Base-by-base conservation (phyloP, 2,888 invertebrate species). In the Zaprionus obscuricornis region DNA sequence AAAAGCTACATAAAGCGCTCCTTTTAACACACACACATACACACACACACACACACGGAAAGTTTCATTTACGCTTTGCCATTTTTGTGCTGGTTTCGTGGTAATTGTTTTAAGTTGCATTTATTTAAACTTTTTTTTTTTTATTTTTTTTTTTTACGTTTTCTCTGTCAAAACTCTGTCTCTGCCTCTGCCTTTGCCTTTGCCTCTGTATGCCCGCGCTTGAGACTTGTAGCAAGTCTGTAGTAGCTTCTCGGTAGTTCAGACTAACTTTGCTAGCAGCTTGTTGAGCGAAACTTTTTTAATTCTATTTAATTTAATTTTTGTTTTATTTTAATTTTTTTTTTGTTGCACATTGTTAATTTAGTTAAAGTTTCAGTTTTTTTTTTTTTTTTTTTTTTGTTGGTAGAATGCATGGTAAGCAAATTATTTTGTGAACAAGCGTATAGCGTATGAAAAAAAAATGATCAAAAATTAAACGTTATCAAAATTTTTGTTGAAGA, bases 21-120 rank as follows among this genome's bases (percentile, higher is more conserved):
- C 33, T 72, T 81, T 63, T 49, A 54, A 49, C 39, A 43, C 58
- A 72, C 54, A 56, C 36, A 3, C 10, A 11, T 17, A 5, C 7
- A 17, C 34, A 10, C n/a, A n/a, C n/a, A n/a, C n/a, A n/a, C n/a
- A n/a, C n/a, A n/a, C n/a, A n/a, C n/a, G n/a, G 51, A 57, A 66
- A 60, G 50, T 76, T 73, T 58, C 67, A 50, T 54, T 52, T 66
- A 24, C 55, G 52, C 34, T 60, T 14, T 31, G 10, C 26, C 57
- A 58, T 50, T 71, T 68, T 55, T 37, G 42, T 49, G 66, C 57
- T 60, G 66, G 58, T 64, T 74, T 74, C 82, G 74, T 66, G 71
- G 66, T 84, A 81, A 84, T 79, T 79, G 78, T 79, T 79, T 79
- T 74, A 84, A 82, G 71, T 81, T 77, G 67, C 71, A 81, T 81